These are phyloP conservation scores for Nephotettix cincticeps DNA, from an alignment of 1,140 invertebrate genomes.

Conservation along the genomic window DNA sequence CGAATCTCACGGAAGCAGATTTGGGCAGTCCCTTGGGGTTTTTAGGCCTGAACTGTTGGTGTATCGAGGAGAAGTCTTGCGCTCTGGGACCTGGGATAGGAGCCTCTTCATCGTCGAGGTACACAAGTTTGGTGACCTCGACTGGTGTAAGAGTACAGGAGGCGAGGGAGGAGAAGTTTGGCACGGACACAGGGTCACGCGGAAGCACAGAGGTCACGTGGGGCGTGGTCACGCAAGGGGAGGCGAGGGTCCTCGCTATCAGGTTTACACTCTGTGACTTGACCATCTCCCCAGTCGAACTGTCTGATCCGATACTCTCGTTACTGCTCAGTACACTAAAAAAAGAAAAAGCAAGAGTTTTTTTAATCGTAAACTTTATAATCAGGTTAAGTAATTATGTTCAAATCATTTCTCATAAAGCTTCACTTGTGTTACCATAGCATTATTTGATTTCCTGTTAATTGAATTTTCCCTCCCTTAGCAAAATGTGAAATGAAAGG, in stretches of 20 bases:
- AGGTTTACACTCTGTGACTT: constrained; percentile 63
- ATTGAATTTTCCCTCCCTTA: no score
- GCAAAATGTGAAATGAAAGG: no score
- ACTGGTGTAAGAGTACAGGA: constrained; percentile 58
- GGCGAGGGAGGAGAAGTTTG: constrained; percentile 60
- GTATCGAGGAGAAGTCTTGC: constrained; percentile 40
- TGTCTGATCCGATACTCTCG: constrained; percentile 38
- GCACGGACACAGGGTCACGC: constrained; percentile 71
- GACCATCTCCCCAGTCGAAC: constrained; percentile 49
- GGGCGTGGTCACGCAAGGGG: constrained; percentile 30
- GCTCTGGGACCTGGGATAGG: constrained; percentile 31
- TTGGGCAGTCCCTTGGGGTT: constrained; percentile 51
- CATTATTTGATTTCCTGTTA: no score
- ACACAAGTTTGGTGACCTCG: constrained; percentile 67
- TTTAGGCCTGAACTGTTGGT: constrained; percentile 43
- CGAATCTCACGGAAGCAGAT: constrained; percentile 62
- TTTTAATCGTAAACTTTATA: no score
- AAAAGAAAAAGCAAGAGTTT: no score
- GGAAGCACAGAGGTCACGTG: constrained; percentile 48
- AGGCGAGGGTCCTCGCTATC: constrained; percentile 46
- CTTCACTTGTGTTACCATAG: no score
- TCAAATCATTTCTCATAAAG: no score
- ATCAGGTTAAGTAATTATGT: no score
- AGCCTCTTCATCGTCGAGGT: constrained; percentile 61
- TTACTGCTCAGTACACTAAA: constrained; percentile 55